phyloP scores from a whole-genome alignment of 2,888 invertebrate genomes.

The Noctua fimbriata region DNA sequence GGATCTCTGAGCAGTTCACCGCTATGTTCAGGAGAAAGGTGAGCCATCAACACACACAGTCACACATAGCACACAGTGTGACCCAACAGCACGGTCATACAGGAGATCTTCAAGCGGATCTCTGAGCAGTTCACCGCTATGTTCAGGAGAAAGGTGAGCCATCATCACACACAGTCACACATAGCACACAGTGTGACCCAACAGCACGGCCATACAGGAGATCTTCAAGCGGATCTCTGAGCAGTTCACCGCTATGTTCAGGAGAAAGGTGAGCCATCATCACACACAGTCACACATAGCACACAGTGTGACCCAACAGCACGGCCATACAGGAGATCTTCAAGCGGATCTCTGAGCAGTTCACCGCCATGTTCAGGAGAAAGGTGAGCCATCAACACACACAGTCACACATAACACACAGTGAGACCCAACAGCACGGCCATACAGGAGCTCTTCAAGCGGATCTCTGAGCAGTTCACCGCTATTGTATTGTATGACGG shows the following conservation, averaged over 20 bases:
- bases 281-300: neutral
- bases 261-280: conserved; percentile 91
- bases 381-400: conserved; percentile 87
- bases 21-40: conserved; percentile 97
- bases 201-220: conserved; percentile 96
- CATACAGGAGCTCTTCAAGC: conserved; percentile 96
- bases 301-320: conserved; percentile 87
- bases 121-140: conserved; percentile 96
- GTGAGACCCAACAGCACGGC: conserved; percentile 92
- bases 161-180: neutral
- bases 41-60: conserved; percentile 29
- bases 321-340: conserved; percentile 97
- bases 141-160: conserved; percentile 94
- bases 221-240: conserved; percentile 96
- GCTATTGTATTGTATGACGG: too few species aligned
- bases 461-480: too few species aligned
- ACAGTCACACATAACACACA: neutral
- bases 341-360: conserved; percentile 95
- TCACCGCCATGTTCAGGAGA: conserved; percentile 97
- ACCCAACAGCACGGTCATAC: conserved; percentile 94
- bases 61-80: neutral
- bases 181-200: conserved; percentile 70
- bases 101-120: conserved; percentile 96
- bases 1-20: conserved; percentile 95
- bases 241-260: conserved; percentile 97